Evolutionary conservation across 2,113 vertebrate species (phyloP).

Genomic region (Periophthalmus modestus): DNA sequence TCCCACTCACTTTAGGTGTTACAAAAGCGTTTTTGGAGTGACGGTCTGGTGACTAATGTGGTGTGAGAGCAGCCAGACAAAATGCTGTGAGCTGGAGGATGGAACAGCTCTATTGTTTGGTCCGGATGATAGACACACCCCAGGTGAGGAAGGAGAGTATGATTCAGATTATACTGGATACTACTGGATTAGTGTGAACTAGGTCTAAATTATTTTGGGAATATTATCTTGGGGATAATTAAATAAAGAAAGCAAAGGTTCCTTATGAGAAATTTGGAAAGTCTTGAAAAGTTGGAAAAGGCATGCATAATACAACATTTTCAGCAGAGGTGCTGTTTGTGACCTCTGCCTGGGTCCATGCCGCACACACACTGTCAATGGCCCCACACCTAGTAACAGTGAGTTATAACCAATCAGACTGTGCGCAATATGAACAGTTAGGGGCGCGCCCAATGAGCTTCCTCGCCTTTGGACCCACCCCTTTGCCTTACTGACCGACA

Average conservation of each 20-base stretch:
- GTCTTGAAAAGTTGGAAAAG: neutral
- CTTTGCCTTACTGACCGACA: slow-evolving; percentile 69
- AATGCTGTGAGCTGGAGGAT: slow-evolving; percentile 19
- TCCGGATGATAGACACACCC: too few species aligned
- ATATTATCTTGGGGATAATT: too few species aligned
- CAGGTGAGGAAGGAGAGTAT: too few species aligned
- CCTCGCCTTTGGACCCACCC: slow-evolving; percentile 56
- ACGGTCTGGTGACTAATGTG: slow-evolving; percentile 44
- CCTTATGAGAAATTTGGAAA: neutral
- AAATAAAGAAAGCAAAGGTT: neutral
- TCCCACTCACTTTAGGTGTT: slow-evolving; percentile 30
- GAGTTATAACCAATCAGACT: slow-evolving; percentile 59
- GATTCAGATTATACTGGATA: too few species aligned
- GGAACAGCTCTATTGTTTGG: neutral
- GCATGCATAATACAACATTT: neutral
- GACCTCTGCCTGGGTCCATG: neutral
- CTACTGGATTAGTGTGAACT: too few species aligned
- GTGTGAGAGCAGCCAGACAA: slow-evolving; percentile 27
- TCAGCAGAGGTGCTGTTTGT: neutral
- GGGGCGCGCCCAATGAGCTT: slow-evolving; percentile 78
- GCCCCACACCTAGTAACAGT: slow-evolving; percentile 52
- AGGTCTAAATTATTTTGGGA: too few species aligned
- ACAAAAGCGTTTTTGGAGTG: slow-evolving; percentile 28
- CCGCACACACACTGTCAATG: slow-evolving; percentile 20
- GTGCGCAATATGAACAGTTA: slow-evolving; percentile 43